Base-by-base conservation (phyloP, 2,113 vertebrate genomes). In the Mastomys natalensis region DNA sequence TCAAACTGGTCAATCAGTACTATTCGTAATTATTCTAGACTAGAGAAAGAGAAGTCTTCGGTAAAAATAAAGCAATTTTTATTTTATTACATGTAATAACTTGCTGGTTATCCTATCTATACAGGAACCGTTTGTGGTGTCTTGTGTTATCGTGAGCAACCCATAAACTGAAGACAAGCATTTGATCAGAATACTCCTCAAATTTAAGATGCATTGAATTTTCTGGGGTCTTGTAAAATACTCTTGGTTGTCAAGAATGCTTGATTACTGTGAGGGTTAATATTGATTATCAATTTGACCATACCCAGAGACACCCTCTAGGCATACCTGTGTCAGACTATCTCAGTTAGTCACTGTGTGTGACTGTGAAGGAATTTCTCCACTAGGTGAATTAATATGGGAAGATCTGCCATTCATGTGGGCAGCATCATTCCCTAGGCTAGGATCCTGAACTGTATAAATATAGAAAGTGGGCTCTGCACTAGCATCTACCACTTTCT, bases 21-120 rank as follows among this genome's bases (percentile, higher is more conserved):
- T 82, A 88, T 81, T 94, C 77, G 60, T 58, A 86, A 4, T 95
- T 93, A 93, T 89, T 95, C 68, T 77, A 70, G 26, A 68, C 45
- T 34, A 89, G 37, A 84, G 90, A 77, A 12, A 93, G 62, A 51
- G 12, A 91, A 91, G 22, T 89, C 48, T 37, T 22, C 70, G 45
- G 22, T 77, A 24, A 89, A 92, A 84, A 53, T n/a, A 53, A 93
- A 87, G 43, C 34, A 45, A 70, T 87, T 31, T 90, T 82, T 40
- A 81, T 29, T n/a, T 95, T 58, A 60, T 77, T 72, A 68, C 45
- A n/a, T 45, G 12, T 37, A 80, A 74, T 76, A 48, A 70, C 29
- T 80, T 78, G 70, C 62, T 93, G 45, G 73, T 13, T 40, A 87
- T 87, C 73, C 45, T 29, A 87, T 58, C 89, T 78, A 8, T 34